Percentiles rank a stretch among this genome's conserved stretches.
Evolutionary conservation across 1,140 invertebrate species (phyloP).

Genomic region (Euglossa dilemma): DNA sequence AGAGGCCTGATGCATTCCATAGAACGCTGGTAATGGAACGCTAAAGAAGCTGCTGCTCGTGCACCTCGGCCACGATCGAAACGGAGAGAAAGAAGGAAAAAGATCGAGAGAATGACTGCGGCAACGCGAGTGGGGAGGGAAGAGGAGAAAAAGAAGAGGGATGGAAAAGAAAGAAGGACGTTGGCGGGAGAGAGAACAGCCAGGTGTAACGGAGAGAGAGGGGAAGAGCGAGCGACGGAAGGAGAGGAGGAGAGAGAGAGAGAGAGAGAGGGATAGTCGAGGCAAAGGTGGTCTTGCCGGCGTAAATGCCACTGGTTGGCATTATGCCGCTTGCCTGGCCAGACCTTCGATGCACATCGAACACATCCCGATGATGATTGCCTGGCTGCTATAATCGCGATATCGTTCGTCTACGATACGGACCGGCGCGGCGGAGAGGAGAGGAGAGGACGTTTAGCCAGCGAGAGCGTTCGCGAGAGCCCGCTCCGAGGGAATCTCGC

Average conservation of each 20-base stretch:
- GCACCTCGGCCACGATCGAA: slow-evolving; percentile 38
- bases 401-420: slow-evolving; percentile 68
- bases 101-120: slow-evolving; percentile 49
- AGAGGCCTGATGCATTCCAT: slow-evolving; percentile 64
- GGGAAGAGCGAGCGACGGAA: slow-evolving; percentile 30
- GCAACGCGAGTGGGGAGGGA: slow-evolving; percentile 55
- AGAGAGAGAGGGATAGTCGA: slow-evolving; percentile 51
- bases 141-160: slow-evolving; percentile 30
- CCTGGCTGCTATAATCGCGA: slow-evolving; percentile 66
- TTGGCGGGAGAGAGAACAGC: slow-evolving; percentile 24
- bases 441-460: background rate
- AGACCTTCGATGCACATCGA: slow-evolving; percentile 78
- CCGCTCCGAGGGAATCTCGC: slow-evolving; percentile 57
- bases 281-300: slow-evolving; percentile 78
- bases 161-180: slow-evolving; percentile 29
- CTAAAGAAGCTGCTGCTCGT: slow-evolving; percentile 67
- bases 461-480: background rate
- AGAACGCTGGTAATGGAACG: slow-evolving; percentile 65
- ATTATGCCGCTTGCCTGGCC: slow-evolving; percentile 76
- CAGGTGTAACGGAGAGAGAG: slow-evolving; percentile 35
- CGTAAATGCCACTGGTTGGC: slow-evolving; percentile 82
- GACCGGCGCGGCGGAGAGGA: background rate
- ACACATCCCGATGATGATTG: slow-evolving; percentile 70
- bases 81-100: slow-evolving; percentile 40
- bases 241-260: slow-evolving; percentile 39